Evolutionary conservation across 2,888 invertebrate genomes (phyloP).

Genomic region (Hoplodrina ambigua): DNA sequence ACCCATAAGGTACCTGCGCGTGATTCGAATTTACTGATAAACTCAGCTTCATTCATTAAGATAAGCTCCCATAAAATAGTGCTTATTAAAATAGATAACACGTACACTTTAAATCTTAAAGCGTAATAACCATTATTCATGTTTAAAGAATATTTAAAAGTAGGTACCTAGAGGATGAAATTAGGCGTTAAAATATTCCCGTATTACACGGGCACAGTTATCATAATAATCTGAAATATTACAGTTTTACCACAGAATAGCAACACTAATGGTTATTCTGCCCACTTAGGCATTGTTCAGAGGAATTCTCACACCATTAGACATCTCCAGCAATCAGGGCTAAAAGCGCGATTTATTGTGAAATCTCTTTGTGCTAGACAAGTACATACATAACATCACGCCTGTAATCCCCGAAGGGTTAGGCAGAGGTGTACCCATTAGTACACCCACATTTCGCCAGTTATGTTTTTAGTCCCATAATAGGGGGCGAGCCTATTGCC

Average conservation of each 20-base stretch:
- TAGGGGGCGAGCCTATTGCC: too few species aligned
- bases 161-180: constrained; percentile 9
- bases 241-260: constrained; percentile 32
- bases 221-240: constrained; percentile 47
- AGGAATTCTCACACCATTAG: constrained; percentile 56
- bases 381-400: too few species aligned
- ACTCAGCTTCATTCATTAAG: constrained; percentile 14
- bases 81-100: constrained; percentile 49
- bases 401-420: too few species aligned
- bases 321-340: constrained; percentile 40
- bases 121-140: constrained; percentile 37
- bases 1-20: constrained; percentile 1
- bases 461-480: too few species aligned
- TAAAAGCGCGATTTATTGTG: constrained; percentile 56
- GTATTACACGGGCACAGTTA: constrained; percentile 27
- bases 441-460: too few species aligned
- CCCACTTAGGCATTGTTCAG: constrained; percentile 53
- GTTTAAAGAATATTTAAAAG: constrained; percentile 29
- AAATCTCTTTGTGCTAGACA: constrained; percentile 45
- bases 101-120: constrained; percentile 31
- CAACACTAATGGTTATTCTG: constrained; percentile 50
- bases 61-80: constrained; percentile 33
- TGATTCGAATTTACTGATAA: constrained; percentile 44
- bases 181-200: constrained; percentile 21
- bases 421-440: too few species aligned